Percentiles rank a stretch among this genome's conserved stretches.
Conservation (phyloP, 2,113 vertebrate genomes). For the Pedionomus torquatus region DNA sequence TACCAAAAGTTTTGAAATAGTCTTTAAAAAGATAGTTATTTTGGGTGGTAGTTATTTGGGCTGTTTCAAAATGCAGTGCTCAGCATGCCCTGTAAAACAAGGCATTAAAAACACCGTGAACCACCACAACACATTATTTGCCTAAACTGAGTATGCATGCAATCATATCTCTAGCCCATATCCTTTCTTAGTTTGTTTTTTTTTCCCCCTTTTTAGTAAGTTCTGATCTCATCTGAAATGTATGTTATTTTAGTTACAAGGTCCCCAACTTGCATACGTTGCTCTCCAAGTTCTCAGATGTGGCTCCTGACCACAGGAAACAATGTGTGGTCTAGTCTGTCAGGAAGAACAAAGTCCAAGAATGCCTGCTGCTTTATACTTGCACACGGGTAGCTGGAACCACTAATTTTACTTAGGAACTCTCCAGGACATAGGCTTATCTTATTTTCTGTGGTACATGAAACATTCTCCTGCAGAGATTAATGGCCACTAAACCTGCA, state of each 20-base stretch:
- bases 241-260: background rate
- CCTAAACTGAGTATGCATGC: background rate
- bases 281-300: background rate
- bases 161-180: background rate
- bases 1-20: background rate
- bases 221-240: slow-evolving; percentile 17
- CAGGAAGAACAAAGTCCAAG: background rate
- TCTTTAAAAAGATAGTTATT: background rate
- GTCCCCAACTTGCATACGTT: background rate
- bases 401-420: background rate
- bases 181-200: background rate
- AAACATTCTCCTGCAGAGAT: background rate
- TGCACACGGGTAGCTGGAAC: background rate
- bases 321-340: background rate
- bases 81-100: background rate
- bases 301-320: slow-evolving; percentile 10
- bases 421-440: background rate
- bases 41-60: fast-evolving
- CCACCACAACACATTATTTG: background rate
- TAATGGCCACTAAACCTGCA: background rate
- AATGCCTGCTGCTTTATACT: background rate
- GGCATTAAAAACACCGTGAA: background rate
- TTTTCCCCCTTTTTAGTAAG: background rate
- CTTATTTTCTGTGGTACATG: background rate
- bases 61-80: background rate